Base-by-base conservation (phyloP, 2,113 vertebrate genomes). In the Andinoacara biseriatus region DNA sequence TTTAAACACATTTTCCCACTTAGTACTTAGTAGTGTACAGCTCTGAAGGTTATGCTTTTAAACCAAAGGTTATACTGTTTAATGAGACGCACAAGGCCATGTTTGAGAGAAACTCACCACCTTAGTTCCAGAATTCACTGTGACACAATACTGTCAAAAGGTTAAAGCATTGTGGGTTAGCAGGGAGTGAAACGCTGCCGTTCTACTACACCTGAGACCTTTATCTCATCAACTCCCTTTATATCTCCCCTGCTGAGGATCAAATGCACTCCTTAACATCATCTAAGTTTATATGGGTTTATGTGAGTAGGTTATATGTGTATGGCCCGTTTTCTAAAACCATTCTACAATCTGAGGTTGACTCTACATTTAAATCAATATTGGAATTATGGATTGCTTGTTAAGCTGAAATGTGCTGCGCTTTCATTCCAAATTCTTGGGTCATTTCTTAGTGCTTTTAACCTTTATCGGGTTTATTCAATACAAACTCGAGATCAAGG, bases 41-140 rank as follows among this genome's bases (percentile, higher is more conserved):
- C 89, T 67, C 14, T 82, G 26, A 80, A 56, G 65, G 14, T 65
- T 33, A 20, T 56, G 56, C 80, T 80, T 86, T 83, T 58, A 35
- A 80, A 86, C 86, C 49, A 80, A 61, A 83, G 78, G 85, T 85
- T 87, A 58, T 29, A 14, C 26, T 83, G 40, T 74, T 87, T 90
- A 86, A 91, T 88, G 57, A 90, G 80, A 29, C 35, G 33, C 62
- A 81, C 52, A 75, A 40, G 38, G 24, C 22, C 49, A 11, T 65
- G 78, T 84, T 76, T 57, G 10, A 86, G 77, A 83, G 43, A 78
- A 75, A 67, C 59, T n/a, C 33, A 67, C 43, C 56, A 76, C 58
- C 62, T 72, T 29, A 58, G 54, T 81, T 58, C 56, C 29, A 43
- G 65, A 52, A 74, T 80, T 52, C 24, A 35, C 29, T 74, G 57